Evolutionary conservation across 1,140 invertebrate genomes (phyloP), one percentile per base, ranked within the genome.

Genomic region (Holotrichia oblita): DNA sequence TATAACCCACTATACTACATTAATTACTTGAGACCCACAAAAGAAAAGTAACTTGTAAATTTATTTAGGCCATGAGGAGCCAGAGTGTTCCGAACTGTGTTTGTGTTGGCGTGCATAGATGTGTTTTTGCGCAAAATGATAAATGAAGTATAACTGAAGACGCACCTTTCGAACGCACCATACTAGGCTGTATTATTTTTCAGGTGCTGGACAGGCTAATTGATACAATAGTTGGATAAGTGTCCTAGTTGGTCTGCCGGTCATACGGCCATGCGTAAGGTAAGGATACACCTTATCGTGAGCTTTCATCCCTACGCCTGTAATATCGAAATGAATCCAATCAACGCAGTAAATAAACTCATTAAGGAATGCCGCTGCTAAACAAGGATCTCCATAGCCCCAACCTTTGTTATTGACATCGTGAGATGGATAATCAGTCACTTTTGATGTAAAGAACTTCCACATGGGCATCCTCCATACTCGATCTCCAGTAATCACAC

Each of bases 271-370:
- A 82, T 89, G 90, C 3, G 88, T 86, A 94, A 92, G 85, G 83
- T 94, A 94, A 0, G 92, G 88, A 44, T 91, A 87, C 22, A 91
- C 90, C 80, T 89, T 89, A 79, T 88, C 86, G 64, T 90, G 84
- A 17, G 84, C 83, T 34, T 86, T 78, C 84, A 89, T 90, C 34
- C 90, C 90, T 87, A 93, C 92, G 1, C 93, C 92, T 77, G 92
- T 91, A 40, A 92, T 93, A 85, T 94, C 93, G 59, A 94, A 84
- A 87, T 94, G 93, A 81, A 93, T 83, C 92, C 93, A 94, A 81
- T 89, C 87, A 42, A 87, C 84, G 81, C 89, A 89, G 0, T 88
- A 89, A 8, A 93, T 89, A 88, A 94, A 93, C 87, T 94, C 93
- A 83, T 87, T 89, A 0, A 94, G 86, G 85, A 94, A 94, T 2